These are phyloP conservation scores for Pempheris klunzingeri DNA, from an alignment of 2,797 vertebrate species.

Conservation along the genomic window DNA sequence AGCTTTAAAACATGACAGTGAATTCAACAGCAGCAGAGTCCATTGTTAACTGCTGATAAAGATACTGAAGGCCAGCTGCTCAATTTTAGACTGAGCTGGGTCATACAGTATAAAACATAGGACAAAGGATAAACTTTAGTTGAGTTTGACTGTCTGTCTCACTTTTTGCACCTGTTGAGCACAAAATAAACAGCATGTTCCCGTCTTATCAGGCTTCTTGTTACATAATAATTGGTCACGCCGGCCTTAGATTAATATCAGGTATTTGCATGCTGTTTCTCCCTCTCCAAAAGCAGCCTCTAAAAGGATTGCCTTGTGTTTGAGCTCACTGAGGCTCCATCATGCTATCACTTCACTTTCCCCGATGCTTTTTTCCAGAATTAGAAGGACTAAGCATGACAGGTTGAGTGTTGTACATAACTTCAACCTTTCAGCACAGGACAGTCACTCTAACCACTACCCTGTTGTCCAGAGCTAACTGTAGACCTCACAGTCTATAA, in stretches of 20 bases:
- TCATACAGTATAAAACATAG: conserved; percentile 9
- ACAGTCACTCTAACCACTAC: not conserved
- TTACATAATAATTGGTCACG: conserved; percentile 42
- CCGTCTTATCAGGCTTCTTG: conserved; percentile 22
- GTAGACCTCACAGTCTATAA: conserved; percentile 5
- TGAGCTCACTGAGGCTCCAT: conserved; percentile 7
- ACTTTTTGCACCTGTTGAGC: conserved; percentile 39
- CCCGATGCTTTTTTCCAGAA: conserved; percentile 19
- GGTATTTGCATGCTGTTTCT: conserved; percentile 25
- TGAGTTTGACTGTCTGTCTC: not conserved
- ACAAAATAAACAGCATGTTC: conserved; percentile 4
- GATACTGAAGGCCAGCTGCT: conserved; percentile 62
- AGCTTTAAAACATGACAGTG: conserved; percentile 58
- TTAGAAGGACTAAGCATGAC: not conserved
- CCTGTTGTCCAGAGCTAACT: conserved; percentile 20
- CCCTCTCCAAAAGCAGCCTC: conserved; percentile 16
- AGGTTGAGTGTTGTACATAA: conserved; percentile 27
- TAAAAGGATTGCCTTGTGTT: conserved; percentile 1
- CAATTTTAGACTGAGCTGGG: not conserved
- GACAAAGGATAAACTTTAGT: not conserved
- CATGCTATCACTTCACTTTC: not conserved
- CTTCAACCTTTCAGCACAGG: not conserved
- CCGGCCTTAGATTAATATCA: conserved; percentile 39
- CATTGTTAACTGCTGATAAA: conserved; percentile 66
- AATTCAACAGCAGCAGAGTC: conserved; percentile 64